Percentiles rank a stretch among this genome's conserved stretches.
Conservation (phyloP, 2,113 vertebrate species). For the Stegostoma tigrinum region DNA sequence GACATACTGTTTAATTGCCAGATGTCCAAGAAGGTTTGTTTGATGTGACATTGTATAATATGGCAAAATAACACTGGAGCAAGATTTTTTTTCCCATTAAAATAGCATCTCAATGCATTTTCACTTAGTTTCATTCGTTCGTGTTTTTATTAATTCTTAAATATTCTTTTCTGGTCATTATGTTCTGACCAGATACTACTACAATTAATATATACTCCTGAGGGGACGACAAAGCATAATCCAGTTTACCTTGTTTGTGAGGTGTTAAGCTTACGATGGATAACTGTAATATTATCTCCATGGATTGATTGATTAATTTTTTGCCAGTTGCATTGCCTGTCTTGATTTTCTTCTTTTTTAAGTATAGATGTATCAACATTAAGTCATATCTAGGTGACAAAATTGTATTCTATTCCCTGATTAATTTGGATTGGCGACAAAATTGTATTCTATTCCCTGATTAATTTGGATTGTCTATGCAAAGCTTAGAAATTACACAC, state of each 20-base stretch:
- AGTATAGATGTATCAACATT: neutral
- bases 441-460: neutral
- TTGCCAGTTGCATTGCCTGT: neutral
- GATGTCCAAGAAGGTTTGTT: neutral
- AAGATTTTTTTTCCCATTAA: neutral
- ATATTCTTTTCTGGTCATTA: neutral
- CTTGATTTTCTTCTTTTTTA: neutral
- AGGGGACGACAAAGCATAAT: neutral
- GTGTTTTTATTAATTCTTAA: neutral
- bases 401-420: neutral
- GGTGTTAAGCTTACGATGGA: neutral
- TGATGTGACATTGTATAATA: neutral
- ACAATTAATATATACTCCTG: neutral
- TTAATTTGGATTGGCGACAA: slow-evolving; percentile 21
- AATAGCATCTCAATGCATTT: neutral
- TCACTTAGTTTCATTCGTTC: neutral
- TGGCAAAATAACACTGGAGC: neutral
- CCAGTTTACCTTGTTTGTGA: neutral
- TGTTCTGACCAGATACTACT: too few relatives aligned
- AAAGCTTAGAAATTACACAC: neutral
- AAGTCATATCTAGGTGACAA: slow-evolving; percentile 19
- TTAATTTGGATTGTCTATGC: neutral
- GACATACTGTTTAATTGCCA: neutral
- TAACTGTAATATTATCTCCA: neutral
- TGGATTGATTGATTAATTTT: neutral